These are phyloP conservation scores for Rhinogobius similis DNA, from an alignment of 2,113 vertebrate species.

Conservation along the genomic window DNA sequence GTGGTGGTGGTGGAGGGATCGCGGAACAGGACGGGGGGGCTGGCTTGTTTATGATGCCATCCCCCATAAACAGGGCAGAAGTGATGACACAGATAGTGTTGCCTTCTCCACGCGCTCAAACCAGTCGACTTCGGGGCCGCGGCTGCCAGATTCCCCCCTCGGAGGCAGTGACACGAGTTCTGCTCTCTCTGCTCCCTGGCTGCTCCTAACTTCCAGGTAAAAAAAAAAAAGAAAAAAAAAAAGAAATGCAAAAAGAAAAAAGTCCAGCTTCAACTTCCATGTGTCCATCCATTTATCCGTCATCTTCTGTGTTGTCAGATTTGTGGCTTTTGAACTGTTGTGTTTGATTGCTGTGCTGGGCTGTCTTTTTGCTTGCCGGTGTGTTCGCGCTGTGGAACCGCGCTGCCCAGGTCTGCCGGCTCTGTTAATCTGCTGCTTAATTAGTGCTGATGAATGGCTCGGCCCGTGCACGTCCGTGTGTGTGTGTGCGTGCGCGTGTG, in stretches of 20 bases:
- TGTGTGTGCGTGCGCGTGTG: constrained; percentile 9
- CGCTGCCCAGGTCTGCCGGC: constrained; percentile 64
- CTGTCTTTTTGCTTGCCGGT: constrained; percentile 53
- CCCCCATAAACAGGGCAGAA: constrained; percentile 98
- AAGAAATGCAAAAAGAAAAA: constrained; percentile 44
- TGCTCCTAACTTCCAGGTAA: constrained; percentile 94
- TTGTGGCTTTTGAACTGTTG: constrained; percentile 63
- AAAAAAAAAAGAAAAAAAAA: constrained; percentile 41
- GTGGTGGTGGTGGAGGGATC: constrained; percentile 22
- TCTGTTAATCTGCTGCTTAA: constrained; percentile 78
- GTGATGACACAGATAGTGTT: constrained; percentile 96
- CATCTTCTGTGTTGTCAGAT: constrained; percentile 37
- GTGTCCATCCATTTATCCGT: constrained; percentile 41
- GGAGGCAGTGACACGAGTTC: constrained; percentile 76
- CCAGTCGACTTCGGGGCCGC: constrained; percentile 82
- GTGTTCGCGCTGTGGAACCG: constrained; percentile 57
- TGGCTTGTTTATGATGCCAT: constrained; percentile 99
- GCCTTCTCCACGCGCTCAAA: constrained; percentile 86
- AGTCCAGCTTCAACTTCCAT: constrained; percentile 63
- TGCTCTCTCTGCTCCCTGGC: constrained; percentile 89
- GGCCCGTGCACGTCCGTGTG: constrained; percentile 21
- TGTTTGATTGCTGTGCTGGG: constrained; percentile 58
- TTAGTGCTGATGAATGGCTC: constrained; percentile 76
- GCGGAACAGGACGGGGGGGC: constrained; percentile 50
- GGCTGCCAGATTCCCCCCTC: constrained; percentile 81